phyloP scores from a whole-genome alignment of 2,113 vertebrate species.

The Nestor notabilis region DNA sequence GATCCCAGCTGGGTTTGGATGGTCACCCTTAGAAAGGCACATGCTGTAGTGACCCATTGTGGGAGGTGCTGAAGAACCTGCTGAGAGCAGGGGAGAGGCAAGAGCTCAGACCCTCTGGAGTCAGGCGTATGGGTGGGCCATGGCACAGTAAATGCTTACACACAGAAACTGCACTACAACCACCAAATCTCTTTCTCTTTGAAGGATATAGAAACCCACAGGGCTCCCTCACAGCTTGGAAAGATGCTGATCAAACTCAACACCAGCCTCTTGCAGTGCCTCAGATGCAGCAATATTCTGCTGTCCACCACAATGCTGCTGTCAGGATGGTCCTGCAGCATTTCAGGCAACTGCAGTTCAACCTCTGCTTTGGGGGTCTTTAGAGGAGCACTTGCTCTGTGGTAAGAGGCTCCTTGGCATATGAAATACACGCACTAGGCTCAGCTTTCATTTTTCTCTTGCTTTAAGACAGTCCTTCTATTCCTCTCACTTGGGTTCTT shows the following conservation, averaged over 20 bases:
- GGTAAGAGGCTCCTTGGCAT: not conserved
- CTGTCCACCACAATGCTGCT: not conserved
- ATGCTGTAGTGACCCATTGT: not conserved
- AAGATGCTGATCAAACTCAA: not conserved
- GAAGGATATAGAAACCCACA: not conserved
- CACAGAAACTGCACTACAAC: accelerated
- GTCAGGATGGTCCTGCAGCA: not conserved
- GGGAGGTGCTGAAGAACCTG: not conserved
- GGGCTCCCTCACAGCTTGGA: not conserved
- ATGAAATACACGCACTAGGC: not conserved
- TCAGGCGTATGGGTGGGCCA: accelerated
- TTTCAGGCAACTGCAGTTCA: not conserved
- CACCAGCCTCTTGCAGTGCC: accelerated
- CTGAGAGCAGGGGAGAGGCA: not conserved
- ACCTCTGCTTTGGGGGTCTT: not conserved
- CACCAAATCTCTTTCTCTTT: not conserved
- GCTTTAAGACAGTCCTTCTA: not conserved
- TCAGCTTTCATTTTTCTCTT: not conserved
- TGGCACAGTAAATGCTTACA: not conserved
- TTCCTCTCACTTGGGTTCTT: not conserved
- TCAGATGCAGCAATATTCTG: not conserved
- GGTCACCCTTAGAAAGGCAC: constrained; percentile 46
- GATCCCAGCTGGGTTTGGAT: not conserved
- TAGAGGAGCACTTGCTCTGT: not conserved
- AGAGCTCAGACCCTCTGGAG: not conserved